Evolutionary conservation across 2,797 vertebrate species (phyloP).

Genomic region (Amniataba percoides): DNA sequence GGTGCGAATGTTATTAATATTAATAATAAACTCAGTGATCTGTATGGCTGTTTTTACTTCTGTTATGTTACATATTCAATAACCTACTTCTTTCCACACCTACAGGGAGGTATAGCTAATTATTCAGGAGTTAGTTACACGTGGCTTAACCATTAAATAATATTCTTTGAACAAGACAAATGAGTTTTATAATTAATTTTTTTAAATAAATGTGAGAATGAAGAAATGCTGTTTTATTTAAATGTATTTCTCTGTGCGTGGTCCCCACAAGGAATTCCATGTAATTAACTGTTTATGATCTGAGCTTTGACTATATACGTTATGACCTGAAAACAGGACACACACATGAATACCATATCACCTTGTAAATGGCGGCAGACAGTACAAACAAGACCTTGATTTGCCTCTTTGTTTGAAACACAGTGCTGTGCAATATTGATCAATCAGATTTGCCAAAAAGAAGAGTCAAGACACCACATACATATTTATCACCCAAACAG

Average conservation of each 20-base stretch:
- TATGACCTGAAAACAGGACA: conserved; percentile 15
- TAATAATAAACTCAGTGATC: background rate
- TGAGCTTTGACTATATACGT: conserved; percentile 15
- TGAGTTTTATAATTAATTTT: rapidly evolving
- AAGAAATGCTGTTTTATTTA: no score
- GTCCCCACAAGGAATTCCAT: conserved; percentile 5
- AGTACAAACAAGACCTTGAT: conserved; percentile 76
- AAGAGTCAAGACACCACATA: conserved; percentile 69
- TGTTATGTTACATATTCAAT: background rate
- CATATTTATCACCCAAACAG: conserved; percentile 74
- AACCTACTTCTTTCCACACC: background rate
- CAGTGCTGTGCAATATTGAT: conserved; percentile 74
- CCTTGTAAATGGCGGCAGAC: conserved; percentile 65
- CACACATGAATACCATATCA: conserved; percentile 24
- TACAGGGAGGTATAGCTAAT: background rate
- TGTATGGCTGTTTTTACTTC: background rate
- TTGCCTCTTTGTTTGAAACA: conserved; percentile 73
- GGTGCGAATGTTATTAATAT: background rate
- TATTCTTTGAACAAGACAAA: background rate
- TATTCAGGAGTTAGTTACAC: background rate
- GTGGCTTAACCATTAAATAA: background rate
- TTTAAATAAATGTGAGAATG: background rate
- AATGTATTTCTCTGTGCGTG: background rate
- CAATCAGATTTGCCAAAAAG: conserved; percentile 74
- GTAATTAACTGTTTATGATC: conserved; percentile 11